These are phyloP conservation scores for Lordiphosa clarofinis DNA, from an alignment of 1,140 invertebrate species.

Conservation along the genomic window DNA sequence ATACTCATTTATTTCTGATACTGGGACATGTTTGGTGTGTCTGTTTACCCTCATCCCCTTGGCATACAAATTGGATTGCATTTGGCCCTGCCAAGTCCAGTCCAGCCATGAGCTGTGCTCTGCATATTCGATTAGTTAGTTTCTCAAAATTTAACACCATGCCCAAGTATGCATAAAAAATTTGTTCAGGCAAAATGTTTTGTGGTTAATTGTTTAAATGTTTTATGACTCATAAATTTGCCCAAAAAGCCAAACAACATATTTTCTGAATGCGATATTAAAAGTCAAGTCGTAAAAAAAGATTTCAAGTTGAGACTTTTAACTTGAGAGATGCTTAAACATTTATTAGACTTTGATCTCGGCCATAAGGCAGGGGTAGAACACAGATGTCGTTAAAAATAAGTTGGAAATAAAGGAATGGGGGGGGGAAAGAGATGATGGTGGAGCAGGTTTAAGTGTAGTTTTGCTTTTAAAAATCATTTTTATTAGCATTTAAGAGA, in stretches of 20 bases:
- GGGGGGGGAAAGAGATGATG: too few relatives aligned
- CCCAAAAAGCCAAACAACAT: neutral
- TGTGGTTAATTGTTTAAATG: constrained; percentile 16
- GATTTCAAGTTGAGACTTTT: neutral
- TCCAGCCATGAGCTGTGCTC: constrained; percentile 14
- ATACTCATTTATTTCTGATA: constrained; percentile 30
- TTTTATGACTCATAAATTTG: constrained; percentile 19
- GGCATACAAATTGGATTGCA: constrained; percentile 51
- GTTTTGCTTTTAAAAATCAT: too few relatives aligned
- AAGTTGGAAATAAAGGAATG: neutral
- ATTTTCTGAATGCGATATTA: constrained; percentile 4
- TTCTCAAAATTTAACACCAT: constrained; percentile 1
- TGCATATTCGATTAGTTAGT: constrained; percentile 30
- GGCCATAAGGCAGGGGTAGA: too few relatives aligned
- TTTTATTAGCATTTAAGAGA: too few relatives aligned
- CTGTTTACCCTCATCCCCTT: constrained; percentile 18
- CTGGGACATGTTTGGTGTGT: constrained; percentile 13
- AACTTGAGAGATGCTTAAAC: constrained; percentile 1
- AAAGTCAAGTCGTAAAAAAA: constrained; percentile 12
- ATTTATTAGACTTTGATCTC: constrained; percentile 5
- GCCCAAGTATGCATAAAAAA: neutral
- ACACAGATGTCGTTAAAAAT: constrained; percentile 4
- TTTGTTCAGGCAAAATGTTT: neutral
- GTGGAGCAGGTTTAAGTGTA: too few relatives aligned
- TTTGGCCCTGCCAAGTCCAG: constrained; percentile 15